These are phyloP conservation scores for Recurvirostra avosetta DNA, from an alignment of 2,113 vertebrate species.

Conservation along the genomic window DNA sequence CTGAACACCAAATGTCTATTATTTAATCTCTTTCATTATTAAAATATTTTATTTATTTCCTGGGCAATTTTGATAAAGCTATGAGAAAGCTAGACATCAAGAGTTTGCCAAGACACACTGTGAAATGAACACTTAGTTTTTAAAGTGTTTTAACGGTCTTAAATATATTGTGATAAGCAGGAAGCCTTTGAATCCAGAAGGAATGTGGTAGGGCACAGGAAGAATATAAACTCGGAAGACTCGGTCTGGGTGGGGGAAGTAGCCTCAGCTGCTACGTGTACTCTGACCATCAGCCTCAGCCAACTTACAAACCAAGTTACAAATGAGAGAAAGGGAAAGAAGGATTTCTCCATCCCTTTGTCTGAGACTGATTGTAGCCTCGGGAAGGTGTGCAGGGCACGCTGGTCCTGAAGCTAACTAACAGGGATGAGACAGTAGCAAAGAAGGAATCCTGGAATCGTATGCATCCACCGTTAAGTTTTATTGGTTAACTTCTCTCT, in stretches of 20 bases:
- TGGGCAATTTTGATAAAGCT: neutral
- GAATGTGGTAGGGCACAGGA: neutral
- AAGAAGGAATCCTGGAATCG: neutral
- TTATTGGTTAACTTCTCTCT: neutral
- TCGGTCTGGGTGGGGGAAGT: neutral
- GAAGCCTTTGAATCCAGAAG: neutral
- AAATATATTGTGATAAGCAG: neutral
- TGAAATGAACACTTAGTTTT: neutral
- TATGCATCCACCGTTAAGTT: neutral
- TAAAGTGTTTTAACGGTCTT: neutral
- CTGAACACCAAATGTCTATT: neutral
- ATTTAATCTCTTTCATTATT: neutral
- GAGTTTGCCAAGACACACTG: neutral
- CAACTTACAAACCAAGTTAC: neutral
- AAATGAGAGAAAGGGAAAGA: neutral
- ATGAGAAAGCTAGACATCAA: neutral
- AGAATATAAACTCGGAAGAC: neutral
- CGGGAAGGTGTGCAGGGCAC: neutral
- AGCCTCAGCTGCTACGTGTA: neutral
- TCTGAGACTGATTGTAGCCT: neutral
- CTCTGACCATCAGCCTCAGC: neutral
- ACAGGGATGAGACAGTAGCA: neutral
- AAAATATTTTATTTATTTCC: neutral
- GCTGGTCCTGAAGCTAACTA: too few relatives aligned
- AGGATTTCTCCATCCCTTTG: neutral